Conservation (phyloP, 2,888 invertebrate genomes). For the Lutraria lutraria region DNA sequence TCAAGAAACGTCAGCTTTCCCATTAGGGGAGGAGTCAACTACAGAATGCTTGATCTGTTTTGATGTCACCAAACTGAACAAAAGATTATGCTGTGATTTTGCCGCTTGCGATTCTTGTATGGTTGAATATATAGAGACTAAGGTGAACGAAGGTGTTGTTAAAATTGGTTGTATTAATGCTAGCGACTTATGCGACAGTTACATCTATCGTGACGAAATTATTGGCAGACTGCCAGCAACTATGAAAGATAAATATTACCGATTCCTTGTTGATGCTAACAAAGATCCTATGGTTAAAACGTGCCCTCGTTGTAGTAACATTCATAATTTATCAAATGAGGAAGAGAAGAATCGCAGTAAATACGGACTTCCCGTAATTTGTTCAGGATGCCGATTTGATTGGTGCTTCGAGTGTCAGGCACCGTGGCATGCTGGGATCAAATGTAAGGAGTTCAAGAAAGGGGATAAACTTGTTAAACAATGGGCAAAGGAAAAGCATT, state of each 20-base stretch:
- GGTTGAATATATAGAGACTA: constrained; percentile 78
- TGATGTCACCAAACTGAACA: constrained; percentile 73
- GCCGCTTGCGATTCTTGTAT: constrained; percentile 85
- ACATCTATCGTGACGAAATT: constrained; percentile 85
- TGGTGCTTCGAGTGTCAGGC: constrained; percentile 87
- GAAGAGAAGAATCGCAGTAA: constrained; percentile 48
- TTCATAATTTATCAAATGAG: constrained; percentile 52
- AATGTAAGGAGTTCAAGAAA: constrained; percentile 85
- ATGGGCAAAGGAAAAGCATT: constrained; percentile 86
- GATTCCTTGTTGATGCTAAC: constrained; percentile 85
- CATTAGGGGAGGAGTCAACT: constrained; percentile 45
- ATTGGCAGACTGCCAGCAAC: constrained; percentile 79
- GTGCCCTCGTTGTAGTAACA: constrained; percentile 86
- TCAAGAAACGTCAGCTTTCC: constrained; percentile 6
- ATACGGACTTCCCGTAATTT: constrained; percentile 79
- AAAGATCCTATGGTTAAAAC: constrained; percentile 85
- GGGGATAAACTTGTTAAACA: constrained; percentile 86
- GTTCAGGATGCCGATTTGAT: constrained; percentile 83
- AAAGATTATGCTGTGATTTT: constrained; percentile 85
- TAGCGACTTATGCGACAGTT: constrained; percentile 80
- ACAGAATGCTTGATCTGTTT: constrained; percentile 84
- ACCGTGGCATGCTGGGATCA: constrained; percentile 85
- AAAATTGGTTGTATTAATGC: constrained; percentile 85
- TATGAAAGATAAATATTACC: constrained; percentile 84
- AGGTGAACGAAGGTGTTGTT: constrained; percentile 83